phyloP scores from a whole-genome alignment of 2,113 vertebrate genomes.

The Onychostruthus taczanowskii region DNA sequence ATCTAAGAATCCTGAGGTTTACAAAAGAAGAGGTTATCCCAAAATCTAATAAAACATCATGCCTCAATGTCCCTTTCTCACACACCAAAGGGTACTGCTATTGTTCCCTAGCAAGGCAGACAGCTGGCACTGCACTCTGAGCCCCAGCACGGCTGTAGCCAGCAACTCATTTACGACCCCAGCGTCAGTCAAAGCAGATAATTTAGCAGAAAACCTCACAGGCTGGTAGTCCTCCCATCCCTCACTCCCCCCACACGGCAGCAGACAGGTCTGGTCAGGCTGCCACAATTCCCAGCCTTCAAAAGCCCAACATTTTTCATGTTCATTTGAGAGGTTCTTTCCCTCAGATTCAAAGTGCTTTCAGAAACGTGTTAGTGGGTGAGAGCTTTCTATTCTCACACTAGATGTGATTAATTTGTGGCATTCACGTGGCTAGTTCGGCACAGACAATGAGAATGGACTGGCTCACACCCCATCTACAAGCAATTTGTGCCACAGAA shows the following conservation, averaged over 20 bases:
- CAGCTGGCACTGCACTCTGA: slow-evolving; percentile 87
- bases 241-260: slow-evolving; percentile 75
- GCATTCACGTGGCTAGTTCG: slow-evolving; percentile 82
- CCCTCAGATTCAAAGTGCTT: slow-evolving; percentile 70
- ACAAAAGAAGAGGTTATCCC: slow-evolving; percentile 53
- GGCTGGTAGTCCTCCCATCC: slow-evolving; percentile 71
- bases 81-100: slow-evolving; percentile 70
- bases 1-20: slow-evolving; percentile 47
- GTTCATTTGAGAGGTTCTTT: slow-evolving; percentile 78
- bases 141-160: slow-evolving; percentile 76
- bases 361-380: slow-evolving; percentile 73
- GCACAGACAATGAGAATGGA: slow-evolving; percentile 84
- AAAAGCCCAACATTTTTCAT: slow-evolving; percentile 83
- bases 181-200: slow-evolving; percentile 75
- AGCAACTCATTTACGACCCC: slow-evolving; percentile 76
- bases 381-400: slow-evolving; percentile 79
- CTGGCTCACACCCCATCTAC: slow-evolving; percentile 84
- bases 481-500: slow-evolving; percentile 76
- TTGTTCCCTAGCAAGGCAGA: slow-evolving; percentile 74
- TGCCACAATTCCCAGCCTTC: slow-evolving; percentile 71
- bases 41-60: slow-evolving; percentile 55
- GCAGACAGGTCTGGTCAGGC: slow-evolving; percentile 75
- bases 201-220: slow-evolving; percentile 74
- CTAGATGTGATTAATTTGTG: slow-evolving; percentile 93
- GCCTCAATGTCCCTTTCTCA: slow-evolving; percentile 60